Evolutionary conservation across 2,888 invertebrate species (phyloP), one percentile per base, ranked within the genome.

Genomic region (Dinocampus coccinellae): DNA sequence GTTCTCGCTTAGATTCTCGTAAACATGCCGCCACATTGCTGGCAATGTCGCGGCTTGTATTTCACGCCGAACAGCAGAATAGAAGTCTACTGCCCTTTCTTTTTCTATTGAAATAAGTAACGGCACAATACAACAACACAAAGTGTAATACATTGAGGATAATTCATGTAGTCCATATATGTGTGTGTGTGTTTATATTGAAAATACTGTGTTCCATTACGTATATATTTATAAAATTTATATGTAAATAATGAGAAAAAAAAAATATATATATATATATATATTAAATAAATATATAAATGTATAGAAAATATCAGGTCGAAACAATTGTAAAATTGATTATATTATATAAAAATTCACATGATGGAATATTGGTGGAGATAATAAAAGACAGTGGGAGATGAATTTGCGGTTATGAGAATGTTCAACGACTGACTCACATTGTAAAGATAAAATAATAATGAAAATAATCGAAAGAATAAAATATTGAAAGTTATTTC

Each of bases 1-100:
- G 53, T 70, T 70, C 60, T 60, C 65, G 60, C 62, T 62, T 55
- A 66, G 62, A 76, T 74, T 74, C 76, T 77, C 79, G 75, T 79
- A 79, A 79, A 79, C 78, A 79, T 78, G 78, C 79, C 79, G 71
- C 73, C 26, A 74, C 72, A 73, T 75, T 73, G 64, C 72, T 69
- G 67, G 75, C 74, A 73, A 77, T 76, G 73, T 73, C 74, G 78
- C 73, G 72, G 77, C 79, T 78, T 79, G 79, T 79, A 79, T 75
- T 79, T 79, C 78, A 78, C 79, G 71, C 78, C 75, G 78, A 78
- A 78, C 79, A 79, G 79, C 74, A 79, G 78, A 79, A 79, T 79
- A 70, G 79, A n/a, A 70, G 61, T 63, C 70, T 75, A 75, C 73
- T 69, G 65, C 70, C 63, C 34, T 69, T 73, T 60, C 63, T 70